These are phyloP conservation scores for Entomobrya proxima DNA, from an alignment of 2,888 invertebrate species.

Conservation along the genomic window DNA sequence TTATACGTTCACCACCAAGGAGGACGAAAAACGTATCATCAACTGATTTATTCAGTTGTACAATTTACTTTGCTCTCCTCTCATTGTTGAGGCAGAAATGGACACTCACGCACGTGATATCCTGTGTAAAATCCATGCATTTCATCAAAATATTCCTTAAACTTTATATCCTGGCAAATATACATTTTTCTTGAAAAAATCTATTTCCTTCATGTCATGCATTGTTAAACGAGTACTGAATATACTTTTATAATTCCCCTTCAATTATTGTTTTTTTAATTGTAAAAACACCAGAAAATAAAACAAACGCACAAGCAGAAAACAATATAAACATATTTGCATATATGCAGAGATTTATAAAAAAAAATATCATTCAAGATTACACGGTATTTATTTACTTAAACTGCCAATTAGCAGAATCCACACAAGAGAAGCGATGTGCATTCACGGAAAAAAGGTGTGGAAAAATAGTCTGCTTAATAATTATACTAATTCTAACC, in stretches of 20 bases:
- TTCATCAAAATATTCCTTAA: neutral
- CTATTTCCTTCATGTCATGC: conserved; percentile 15
- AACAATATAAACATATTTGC: conserved; percentile 7
- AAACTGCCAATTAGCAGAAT: conserved; percentile 42
- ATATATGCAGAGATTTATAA: conserved; percentile 28
- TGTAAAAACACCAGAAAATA: neutral
- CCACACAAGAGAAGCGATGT: conserved; percentile 31
- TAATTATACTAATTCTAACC: conserved; percentile 41
- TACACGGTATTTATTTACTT: conserved; percentile 30
- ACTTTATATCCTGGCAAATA: neutral
- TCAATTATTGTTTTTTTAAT: neutral
- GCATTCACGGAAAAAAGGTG: conserved; percentile 35
- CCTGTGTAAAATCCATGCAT: conserved; percentile 15
- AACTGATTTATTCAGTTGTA: conserved; percentile 47
- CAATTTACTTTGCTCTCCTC: neutral
- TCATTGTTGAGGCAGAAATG: neutral
- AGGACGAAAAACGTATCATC: conserved; percentile 7
- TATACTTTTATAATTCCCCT: neutral
- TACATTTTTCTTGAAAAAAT: neutral
- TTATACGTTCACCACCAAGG: neutral
- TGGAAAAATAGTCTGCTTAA: conserved; percentile 37
- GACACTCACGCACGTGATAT: conserved; percentile 41
- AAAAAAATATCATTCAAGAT: neutral
- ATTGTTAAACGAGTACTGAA: conserved; percentile 17
- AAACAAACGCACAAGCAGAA: conserved; percentile 19